Conservation (phyloP, 1,140 invertebrate species). For the Thalassaphorura encarpata region DNA sequence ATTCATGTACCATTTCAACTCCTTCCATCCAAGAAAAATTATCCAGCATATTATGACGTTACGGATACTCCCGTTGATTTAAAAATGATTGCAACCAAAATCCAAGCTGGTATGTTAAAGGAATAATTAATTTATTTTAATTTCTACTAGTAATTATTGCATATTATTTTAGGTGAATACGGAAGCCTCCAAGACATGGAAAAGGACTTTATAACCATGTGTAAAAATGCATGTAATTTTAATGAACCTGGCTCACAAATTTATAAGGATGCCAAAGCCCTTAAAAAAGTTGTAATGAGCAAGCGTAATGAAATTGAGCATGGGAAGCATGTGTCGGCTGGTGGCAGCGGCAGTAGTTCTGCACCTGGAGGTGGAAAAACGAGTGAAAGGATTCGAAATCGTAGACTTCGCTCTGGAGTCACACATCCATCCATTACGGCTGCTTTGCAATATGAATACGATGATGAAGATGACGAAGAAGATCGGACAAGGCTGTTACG, state of each 20-base stretch:
- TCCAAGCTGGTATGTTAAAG: constrained; percentile 52
- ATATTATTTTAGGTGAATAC: constrained; percentile 48
- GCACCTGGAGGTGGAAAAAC: constrained; percentile 39
- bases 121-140: not conserved
- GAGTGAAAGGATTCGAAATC: constrained; percentile 49
- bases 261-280: constrained; percentile 85
- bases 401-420: constrained; percentile 40
- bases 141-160: not conserved
- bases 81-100: constrained; percentile 81
- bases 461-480: constrained; percentile 48
- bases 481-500: too few relatives aligned
- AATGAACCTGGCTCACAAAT: constrained; percentile 95
- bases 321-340: constrained; percentile 39
- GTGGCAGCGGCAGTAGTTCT: constrained; percentile 8
- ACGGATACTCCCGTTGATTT: constrained; percentile 94
- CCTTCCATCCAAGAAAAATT: constrained; percentile 79
- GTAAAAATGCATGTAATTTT: constrained; percentile 88
- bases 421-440: constrained; percentile 48
- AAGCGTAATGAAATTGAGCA: constrained; percentile 58
- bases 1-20: constrained; percentile 78
- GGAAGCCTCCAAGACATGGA: constrained; percentile 69
- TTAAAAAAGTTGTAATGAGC: constrained; percentile 63
- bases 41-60: constrained; percentile 94
- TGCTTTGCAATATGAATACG: constrained; percentile 46
- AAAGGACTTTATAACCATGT: constrained; percentile 80